Conservation (phyloP, 1,140 invertebrate genomes). For the Riptortus pedestris region DNA sequence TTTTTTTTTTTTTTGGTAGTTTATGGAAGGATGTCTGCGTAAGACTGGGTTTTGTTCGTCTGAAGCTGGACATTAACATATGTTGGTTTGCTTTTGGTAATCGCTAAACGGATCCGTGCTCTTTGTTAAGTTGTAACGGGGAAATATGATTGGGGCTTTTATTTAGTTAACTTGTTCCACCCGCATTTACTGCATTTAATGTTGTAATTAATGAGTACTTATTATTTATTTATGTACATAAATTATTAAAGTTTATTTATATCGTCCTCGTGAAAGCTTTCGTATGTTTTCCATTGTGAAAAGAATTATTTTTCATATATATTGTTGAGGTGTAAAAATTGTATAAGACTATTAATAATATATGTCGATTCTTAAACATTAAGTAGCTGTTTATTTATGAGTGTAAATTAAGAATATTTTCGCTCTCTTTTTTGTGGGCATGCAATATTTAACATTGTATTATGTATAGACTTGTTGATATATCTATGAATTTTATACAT, state of each 20-base stretch:
- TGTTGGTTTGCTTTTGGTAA: neutral
- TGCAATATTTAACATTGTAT: slow-evolving; percentile 11
- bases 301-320: neutral
- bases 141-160: neutral
- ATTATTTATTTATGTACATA: neutral
- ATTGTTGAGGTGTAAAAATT: slow-evolving; percentile 6
- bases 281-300: neutral
- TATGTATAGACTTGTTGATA: slow-evolving; percentile 18
- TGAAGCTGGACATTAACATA: neutral
- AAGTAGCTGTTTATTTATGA: slow-evolving; percentile 6
- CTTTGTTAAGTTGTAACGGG: neutral
- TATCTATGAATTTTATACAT: slow-evolving; percentile 18
- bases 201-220: neutral
- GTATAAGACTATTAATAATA: neutral
- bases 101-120: neutral
- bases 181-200: neutral
- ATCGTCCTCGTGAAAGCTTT: neutral
- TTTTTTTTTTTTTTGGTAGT: neutral
- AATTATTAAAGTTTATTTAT: neutral
- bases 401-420: slow-evolving; percentile 15
- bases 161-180: neutral
- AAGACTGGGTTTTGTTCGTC: neutral
- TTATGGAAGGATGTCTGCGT: neutral
- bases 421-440: slow-evolving; percentile 16
- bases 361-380: neutral